phyloP scores from a whole-genome alignment of 2,113 vertebrate species.

The Silurus asotus region DNA sequence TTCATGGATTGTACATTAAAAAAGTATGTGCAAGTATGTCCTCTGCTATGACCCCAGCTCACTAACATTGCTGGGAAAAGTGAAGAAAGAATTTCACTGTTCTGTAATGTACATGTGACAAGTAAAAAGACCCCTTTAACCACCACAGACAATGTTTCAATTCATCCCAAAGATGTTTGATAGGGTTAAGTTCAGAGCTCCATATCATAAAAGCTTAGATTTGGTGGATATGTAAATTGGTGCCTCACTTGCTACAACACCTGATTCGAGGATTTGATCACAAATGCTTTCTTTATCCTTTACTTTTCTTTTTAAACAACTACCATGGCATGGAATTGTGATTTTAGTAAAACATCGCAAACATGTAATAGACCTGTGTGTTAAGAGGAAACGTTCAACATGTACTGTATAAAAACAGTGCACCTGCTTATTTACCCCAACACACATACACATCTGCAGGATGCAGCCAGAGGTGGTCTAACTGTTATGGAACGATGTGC shows the following conservation, averaged over 20 bases:
- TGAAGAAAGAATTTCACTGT: too few relatives aligned
- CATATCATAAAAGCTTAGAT: not conserved
- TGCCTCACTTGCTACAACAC: not conserved
- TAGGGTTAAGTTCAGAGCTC: too few relatives aligned
- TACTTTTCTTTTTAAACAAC: not conserved
- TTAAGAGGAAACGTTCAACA: conserved; percentile 13
- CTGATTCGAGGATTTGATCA: not conserved
- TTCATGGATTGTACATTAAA: not conserved
- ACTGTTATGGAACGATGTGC: conserved; percentile 45
- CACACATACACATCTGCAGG: conserved; percentile 41
- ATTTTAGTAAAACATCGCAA: not conserved
- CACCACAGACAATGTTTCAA: too few relatives aligned
- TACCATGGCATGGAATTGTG: too few relatives aligned
- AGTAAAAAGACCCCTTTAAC: too few relatives aligned
- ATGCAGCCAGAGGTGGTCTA: conserved; percentile 47
- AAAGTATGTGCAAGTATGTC: not conserved
- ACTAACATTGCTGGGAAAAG: too few relatives aligned
- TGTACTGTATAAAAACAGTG: not conserved
- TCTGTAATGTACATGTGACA: too few relatives aligned
- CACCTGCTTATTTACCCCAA: conserved; percentile 25
- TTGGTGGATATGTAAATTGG: not conserved
- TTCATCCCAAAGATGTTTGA: too few relatives aligned
- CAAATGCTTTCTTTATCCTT: not conserved
- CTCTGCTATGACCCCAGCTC: too few relatives aligned
- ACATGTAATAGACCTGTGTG: conserved; percentile 29